A percentile compares a stretch with the other conserved stretches of the same genome.
Evolutionary conservation across 2,797 vertebrate species (phyloP).

Genomic region (Falco peregrinus): DNA sequence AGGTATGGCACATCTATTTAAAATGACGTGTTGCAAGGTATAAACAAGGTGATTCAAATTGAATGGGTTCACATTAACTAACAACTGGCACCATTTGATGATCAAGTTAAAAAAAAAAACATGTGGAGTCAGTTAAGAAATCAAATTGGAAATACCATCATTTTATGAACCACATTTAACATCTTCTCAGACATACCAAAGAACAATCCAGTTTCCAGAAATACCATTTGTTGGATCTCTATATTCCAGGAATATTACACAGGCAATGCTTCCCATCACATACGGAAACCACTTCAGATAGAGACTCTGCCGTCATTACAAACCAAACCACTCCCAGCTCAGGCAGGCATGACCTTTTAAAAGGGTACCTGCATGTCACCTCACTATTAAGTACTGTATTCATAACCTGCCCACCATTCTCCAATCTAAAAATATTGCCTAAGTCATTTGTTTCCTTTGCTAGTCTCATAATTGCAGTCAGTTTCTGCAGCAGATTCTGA

Average conservation of each 20-base stretch:
- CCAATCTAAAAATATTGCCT: neutral
- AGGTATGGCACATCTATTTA: neutral
- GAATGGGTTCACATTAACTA: neutral
- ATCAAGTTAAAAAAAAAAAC: neutral
- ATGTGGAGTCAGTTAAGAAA: neutral
- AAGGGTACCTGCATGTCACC: neutral
- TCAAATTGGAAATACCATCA: neutral
- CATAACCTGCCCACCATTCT: neutral
- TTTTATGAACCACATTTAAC: neutral
- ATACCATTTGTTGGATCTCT: fast-evolving
- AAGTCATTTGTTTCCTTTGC: conserved; percentile 7
- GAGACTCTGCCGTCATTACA: neutral
- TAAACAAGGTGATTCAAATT: neutral
- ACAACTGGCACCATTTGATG: neutral
- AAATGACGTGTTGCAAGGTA: neutral
- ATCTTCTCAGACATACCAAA: neutral
- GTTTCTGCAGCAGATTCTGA: neutral
- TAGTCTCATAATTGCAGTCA: conserved; percentile 10
- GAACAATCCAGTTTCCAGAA: neutral
- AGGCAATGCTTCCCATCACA: neutral
- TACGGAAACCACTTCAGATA: neutral
- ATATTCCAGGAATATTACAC: neutral
- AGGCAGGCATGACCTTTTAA: neutral
- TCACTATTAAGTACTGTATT: neutral
- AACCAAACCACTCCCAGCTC: neutral